phyloP scores from a whole-genome alignment of 1,140 invertebrate species.

The Drosophila santomea region DNA sequence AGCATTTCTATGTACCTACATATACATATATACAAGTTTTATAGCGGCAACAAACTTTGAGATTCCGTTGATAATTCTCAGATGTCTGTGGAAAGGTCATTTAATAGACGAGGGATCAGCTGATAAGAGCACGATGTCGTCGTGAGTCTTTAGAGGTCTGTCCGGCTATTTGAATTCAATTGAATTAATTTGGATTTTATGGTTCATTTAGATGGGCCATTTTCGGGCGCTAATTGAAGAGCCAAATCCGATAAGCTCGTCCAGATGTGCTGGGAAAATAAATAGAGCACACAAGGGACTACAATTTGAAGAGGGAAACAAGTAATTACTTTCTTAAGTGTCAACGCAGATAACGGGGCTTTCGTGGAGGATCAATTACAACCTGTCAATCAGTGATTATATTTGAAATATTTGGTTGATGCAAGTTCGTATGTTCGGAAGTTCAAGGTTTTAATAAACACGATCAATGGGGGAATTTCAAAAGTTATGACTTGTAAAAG shows the following conservation, averaged over 20 bases:
- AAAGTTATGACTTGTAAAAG: not conserved
- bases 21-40: constrained; percentile 15
- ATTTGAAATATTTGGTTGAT: not conserved
- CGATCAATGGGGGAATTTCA: not conserved
- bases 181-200: constrained; percentile 62
- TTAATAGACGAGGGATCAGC: constrained; percentile 35
- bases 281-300: constrained; percentile 7
- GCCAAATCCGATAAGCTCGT: constrained; percentile 22
- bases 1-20: constrained; percentile 14
- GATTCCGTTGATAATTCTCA: constrained; percentile 55
- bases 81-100: constrained; percentile 46
- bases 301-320: not conserved
- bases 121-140: constrained; percentile 42
- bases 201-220: constrained; percentile 42
- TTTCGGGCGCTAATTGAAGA: constrained; percentile 57
- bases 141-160: constrained; percentile 7
- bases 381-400: constrained; percentile 3
- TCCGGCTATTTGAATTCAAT: constrained; percentile 42
- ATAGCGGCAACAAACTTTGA: constrained; percentile 44
- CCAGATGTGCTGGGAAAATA: constrained; percentile 18
- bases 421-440: no score
- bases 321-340: constrained; percentile 10
- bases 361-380: not conserved
- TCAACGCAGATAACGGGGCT: not conserved
- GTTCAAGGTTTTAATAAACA: not conserved